Base-by-base conservation (phyloP, 1,140 invertebrate genomes). In the Bombus sibiricus region DNA sequence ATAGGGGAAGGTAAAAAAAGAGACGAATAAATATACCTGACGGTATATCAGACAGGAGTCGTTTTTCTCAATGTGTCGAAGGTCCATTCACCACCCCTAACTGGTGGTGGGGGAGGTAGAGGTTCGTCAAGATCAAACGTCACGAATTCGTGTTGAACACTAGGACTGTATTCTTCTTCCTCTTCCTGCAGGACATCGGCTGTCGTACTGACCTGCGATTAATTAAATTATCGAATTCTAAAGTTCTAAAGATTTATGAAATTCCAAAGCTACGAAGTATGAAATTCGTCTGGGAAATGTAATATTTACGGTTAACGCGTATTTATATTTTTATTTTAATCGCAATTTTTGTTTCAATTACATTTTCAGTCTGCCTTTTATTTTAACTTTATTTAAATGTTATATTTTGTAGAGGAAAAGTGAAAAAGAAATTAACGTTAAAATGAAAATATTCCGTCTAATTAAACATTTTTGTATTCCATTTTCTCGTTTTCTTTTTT, bases 1-100 rank as follows among this genome's bases (percentile, higher is more conserved):
- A 22, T 1, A 66, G 15, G 62, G 15, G 5, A 5, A 18, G 18
- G 18, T 10, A 10, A 1, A 22, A 68, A 10, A 2, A 9, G 18
- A 68, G 9, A 12, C 15, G 37, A 47, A n/a, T n/a, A 28, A 9
- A 34, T 22, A 22, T 92, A 95, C 94, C 93, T 94, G 84, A 95
- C 93, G 92, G 88, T 94, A 86, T 95, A 94, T 95, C 95, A 96
- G 90, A 96, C 96, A 59, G 95, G 95, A 76, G 96, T 96, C 39
- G 95, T 96, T 83, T 94, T 93, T 91, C 95, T 94, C 28, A 96
- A 92, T 22, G 95, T 94, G 80, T 96, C 95, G 68, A 94, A 93
- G 59, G 93, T 93, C 94, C 94, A 93, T 79, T 93, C 92, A 79
- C 91, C 90, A 64, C 88, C 90, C 59, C 93, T 92, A 15, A 92